A percentile compares a stretch with the other conserved stretches of the same genome.
Evolutionary conservation across 2,888 invertebrate species (phyloP).

Genomic region (Dendrolimus pini): DNA sequence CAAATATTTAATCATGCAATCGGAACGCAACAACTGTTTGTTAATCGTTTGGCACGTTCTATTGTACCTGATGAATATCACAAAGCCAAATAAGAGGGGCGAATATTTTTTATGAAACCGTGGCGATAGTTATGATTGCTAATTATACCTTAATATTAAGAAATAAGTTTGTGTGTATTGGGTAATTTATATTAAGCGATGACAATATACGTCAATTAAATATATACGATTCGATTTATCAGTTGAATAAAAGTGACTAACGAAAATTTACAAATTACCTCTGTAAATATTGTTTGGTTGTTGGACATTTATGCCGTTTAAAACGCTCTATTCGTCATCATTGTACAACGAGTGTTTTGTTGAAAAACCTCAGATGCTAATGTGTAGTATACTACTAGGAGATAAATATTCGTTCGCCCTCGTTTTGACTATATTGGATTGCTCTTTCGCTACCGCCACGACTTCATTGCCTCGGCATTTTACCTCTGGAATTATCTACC

Average conservation of each 20-base stretch:
- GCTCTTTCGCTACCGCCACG: conserved; percentile 40
- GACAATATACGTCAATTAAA: conserved; percentile 67
- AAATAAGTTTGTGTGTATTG: conserved; percentile 37
- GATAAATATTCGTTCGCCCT: too few species aligned
- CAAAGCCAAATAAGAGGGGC: conserved; percentile 46
- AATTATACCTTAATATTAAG: conserved; percentile 24
- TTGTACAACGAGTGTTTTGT: conserved; percentile 7
- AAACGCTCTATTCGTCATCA: not conserved
- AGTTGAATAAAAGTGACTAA: conserved; percentile 28
- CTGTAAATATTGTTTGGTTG: conserved; percentile 34
- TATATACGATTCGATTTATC: conserved; percentile 49
- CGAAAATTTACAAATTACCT: conserved; percentile 24
- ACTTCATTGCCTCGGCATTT: conserved; percentile 34
- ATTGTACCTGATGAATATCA: conserved; percentile 56
- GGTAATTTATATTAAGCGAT: conserved; percentile 43
- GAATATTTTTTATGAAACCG: conserved; percentile 39
- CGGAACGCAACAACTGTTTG: conserved; percentile 12
- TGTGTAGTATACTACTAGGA: not conserved
- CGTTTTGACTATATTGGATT: too few species aligned
- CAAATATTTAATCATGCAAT: conserved; percentile 8
- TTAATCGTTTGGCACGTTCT: conserved; percentile 51
- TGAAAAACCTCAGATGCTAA: conserved; percentile 22
- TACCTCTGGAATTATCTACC: conserved; percentile 51
- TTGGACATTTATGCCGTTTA: conserved; percentile 6
- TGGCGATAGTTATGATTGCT: conserved; percentile 45